Evolutionary conservation across 2,113 vertebrate species (phyloP), one percentile per base, ranked within the genome.

Genomic region (Pyxicephalus adspersus): DNA sequence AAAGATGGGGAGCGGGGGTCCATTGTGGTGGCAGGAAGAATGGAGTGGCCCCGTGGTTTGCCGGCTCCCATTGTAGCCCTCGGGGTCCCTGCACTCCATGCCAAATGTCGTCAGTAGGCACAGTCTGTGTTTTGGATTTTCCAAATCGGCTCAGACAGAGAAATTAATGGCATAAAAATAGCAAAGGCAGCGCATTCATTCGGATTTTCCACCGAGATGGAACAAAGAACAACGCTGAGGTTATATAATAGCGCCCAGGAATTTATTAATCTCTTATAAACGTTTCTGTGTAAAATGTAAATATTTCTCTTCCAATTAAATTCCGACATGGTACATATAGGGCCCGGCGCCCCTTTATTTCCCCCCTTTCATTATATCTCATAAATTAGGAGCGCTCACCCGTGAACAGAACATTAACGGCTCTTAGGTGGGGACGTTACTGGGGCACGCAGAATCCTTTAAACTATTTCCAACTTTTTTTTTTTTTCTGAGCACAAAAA

Each of bases 401-500:
- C 86, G 86, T 86, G 84, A 89, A 83, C 84, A 89, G 91, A 90
- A 90, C 88, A 89, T 90, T 85, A 90, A 88, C 64, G 88, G 95
- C 93, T 38, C 34, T 38, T 38, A 94, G 94, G 95, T 97, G 96
- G 96, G 96, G 90, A 83, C 89, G 90, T 92, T 89, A 92, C 92
- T 90, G 90, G 90, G 90, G 92, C 94, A 94, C 92, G 88, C 91
- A 93, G 94, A 92, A 88, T 94, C 88, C 94, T 93, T 93, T 92
- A 92, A 94, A 93, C 91, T 91, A 91, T 93, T 92, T 94, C 93
- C 92, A 94, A 87, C 92, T 93, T 91, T 88, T 88, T 91, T 87
- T 88, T 90, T 76, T 79, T 31, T 23, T 87, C 86, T 89, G 87
- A 91, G 89, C 18, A 91, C 91, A 91, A 93, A 91, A 91, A 90